phyloP scores from a whole-genome alignment of 2,888 invertebrate genomes.

The Temnothorax unifasciatus region DNA sequence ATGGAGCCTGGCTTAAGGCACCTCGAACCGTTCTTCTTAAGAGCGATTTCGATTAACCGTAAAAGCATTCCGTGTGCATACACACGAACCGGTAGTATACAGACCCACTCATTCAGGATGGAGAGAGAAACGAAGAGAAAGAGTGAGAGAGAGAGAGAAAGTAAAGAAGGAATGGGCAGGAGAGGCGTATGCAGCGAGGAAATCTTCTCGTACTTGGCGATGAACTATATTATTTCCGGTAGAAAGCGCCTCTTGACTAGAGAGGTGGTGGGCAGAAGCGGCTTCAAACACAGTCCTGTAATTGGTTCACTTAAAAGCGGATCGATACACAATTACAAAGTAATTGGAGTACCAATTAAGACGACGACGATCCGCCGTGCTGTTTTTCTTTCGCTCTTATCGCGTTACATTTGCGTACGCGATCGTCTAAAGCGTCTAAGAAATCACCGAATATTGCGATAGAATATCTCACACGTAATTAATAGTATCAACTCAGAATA shows the following conservation, averaged over 20 bases:
- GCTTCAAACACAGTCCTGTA: slow-evolving; percentile 72
- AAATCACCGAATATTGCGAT: background rate
- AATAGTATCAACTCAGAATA: background rate
- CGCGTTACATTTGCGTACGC: slow-evolving; percentile 28
- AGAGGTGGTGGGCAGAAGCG: slow-evolving; percentile 47
- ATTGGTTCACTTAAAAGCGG: slow-evolving; percentile 79
- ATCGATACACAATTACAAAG: slow-evolving; percentile 80
- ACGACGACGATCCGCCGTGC: slow-evolving; percentile 28
- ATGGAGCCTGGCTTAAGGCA: slow-evolving; percentile 58
- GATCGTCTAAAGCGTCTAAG: slow-evolving; percentile 3
- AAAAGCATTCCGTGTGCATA: slow-evolving; percentile 66
- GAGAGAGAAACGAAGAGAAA: slow-evolving; percentile 10
- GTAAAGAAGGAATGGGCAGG: slow-evolving; percentile 5
- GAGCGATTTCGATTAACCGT: slow-evolving; percentile 76
- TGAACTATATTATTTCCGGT: slow-evolving; percentile 75
- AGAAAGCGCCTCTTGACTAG: slow-evolving; percentile 67
- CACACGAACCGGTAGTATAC: slow-evolving; percentile 41
- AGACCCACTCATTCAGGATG: slow-evolving; percentile 7
- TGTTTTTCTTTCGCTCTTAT: slow-evolving; percentile 47
- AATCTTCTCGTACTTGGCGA: slow-evolving; percentile 64
- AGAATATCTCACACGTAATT: background rate
- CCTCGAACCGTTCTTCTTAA: slow-evolving; percentile 63
- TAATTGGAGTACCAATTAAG: slow-evolving; percentile 80
- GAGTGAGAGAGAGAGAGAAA: background rate
- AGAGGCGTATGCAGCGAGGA: slow-evolving; percentile 47